Base-by-base conservation (phyloP, 2,888 invertebrate species). In the Pemphredon lugubris region DNA sequence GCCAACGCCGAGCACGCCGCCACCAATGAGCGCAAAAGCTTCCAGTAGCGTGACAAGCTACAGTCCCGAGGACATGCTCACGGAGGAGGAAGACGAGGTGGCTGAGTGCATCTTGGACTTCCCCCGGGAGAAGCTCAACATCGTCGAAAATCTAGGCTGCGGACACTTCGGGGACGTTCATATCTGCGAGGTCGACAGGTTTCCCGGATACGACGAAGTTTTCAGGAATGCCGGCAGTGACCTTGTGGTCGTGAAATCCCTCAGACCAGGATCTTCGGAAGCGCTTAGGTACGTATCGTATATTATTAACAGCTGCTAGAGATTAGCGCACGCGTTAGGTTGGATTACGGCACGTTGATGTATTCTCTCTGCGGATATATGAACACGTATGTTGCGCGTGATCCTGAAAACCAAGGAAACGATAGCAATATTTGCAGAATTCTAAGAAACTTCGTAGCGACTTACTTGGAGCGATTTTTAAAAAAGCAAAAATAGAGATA, bases 91-190 rank as follows among this genome's bases (percentile, higher is more conserved):
- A 65, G 86, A 90, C 37, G 90, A 90, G 73, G 65, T 59, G 48
- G 68, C 75, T 40, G 83, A 83, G 64, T 79, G 77, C 65, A 84
- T 89, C 75, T 74, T 92, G 79, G 93, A 94, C 89, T 94, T 95
- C 90, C 94, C 95, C 16, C 91, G 94, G 77, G 94, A 95, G 84
- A 93, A 93, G 85, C 92, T 96, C 79, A 92, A 93, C 86, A 93
- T 95, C 89, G 92, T 95, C 78, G 95, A 95, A 90, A 95, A 94
- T 87, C 91, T 96, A 61, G 95, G 95, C 59, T 93, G 93, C 81
- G 95, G 95, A 73, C 93, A 94, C 84, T 95, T 94, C 88, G 95
- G 95, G 79, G 95, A 95, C 91, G 91, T 93, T 84, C 93, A 93
- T 89, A 89, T 94, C 84, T 93, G 93, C 88, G 93, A 93, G 88